Evolutionary conservation across 2,797 vertebrate species (phyloP).

Genomic region (Caiman crocodilus): DNA sequence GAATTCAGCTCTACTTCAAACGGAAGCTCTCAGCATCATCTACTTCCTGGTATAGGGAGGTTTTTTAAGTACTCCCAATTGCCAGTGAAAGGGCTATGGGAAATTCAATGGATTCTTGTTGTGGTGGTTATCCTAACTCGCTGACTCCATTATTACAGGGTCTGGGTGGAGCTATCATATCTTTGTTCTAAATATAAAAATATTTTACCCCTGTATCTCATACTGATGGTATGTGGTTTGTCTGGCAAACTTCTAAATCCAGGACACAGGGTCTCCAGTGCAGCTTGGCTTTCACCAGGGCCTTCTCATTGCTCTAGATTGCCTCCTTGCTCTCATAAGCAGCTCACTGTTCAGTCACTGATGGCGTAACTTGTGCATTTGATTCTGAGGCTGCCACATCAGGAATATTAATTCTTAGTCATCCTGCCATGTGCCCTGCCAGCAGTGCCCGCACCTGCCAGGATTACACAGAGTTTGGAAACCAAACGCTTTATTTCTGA

Average conservation of each 20-base stretch:
- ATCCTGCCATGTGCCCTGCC: slow-evolving; percentile 58
- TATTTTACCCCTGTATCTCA: rapidly evolving
- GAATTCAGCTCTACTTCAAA: neutral
- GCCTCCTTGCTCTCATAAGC: slow-evolving; percentile 38
- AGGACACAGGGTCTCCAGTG: rapidly evolving
- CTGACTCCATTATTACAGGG: neutral
- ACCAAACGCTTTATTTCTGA: neutral
- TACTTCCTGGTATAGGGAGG: neutral
- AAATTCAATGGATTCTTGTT: rapidly evolving
- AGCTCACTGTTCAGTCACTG: neutral
- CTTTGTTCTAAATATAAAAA: neutral
- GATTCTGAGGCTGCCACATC: slow-evolving; percentile 51
- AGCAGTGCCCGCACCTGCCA: slow-evolving; percentile 21
- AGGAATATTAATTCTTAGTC: slow-evolving; percentile 22
- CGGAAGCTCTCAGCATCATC: no score
- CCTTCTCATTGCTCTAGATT: neutral
- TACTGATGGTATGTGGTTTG: rapidly evolving
- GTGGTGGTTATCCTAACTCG: rapidly evolving
- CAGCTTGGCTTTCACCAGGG: neutral
- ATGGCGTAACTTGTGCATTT: slow-evolving; percentile 53
- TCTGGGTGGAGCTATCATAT: neutral
- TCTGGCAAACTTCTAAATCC: neutral
- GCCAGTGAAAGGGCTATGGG: neutral
- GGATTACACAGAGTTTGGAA: slow-evolving; percentile 42
- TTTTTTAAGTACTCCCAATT: neutral